Evolutionary conservation across 2,797 vertebrate species (phyloP).

Genomic region (Pelobates cultripes): DNA sequence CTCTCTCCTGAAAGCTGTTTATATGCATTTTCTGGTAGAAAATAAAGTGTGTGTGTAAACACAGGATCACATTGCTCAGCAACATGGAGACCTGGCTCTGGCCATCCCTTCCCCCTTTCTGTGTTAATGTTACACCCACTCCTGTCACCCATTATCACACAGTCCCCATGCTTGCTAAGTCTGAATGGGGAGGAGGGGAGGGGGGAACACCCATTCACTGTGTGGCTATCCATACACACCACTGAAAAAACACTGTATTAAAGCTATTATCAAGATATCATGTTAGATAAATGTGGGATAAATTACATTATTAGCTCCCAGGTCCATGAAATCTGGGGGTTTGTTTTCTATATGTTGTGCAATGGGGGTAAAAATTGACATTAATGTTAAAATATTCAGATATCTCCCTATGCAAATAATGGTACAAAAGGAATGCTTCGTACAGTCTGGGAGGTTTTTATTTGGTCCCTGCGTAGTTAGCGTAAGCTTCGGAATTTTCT

Average conservation of each 20-base stretch:
- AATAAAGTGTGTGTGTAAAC: neutral
- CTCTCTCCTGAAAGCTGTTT: neutral
- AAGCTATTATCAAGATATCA: no score
- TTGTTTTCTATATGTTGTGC: no score
- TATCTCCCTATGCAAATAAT: neutral
- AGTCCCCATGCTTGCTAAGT: neutral
- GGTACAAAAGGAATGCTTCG: neutral
- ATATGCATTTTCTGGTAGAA: neutral
- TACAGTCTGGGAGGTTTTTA: slow-evolving; percentile 1
- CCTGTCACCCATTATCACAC: slow-evolving; percentile 5
- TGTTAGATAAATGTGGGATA: no score
- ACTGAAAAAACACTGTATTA: no score
- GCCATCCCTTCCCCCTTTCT: neutral
- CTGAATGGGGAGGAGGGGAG: neutral
- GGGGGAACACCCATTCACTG: neutral
- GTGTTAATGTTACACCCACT: neutral
- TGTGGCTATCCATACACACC: neutral
- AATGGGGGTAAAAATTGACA: neutral
- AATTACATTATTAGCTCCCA: no score
- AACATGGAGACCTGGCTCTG: neutral
- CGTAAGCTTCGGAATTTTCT: neutral
- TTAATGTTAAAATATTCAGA: neutral
- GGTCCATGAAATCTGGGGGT: no score
- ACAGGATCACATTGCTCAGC: slow-evolving; percentile 9
- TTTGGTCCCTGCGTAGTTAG: neutral